These are phyloP conservation scores for Iguana delicatissima DNA, from an alignment of 2,797 vertebrate genomes.

Conservation along the genomic window DNA sequence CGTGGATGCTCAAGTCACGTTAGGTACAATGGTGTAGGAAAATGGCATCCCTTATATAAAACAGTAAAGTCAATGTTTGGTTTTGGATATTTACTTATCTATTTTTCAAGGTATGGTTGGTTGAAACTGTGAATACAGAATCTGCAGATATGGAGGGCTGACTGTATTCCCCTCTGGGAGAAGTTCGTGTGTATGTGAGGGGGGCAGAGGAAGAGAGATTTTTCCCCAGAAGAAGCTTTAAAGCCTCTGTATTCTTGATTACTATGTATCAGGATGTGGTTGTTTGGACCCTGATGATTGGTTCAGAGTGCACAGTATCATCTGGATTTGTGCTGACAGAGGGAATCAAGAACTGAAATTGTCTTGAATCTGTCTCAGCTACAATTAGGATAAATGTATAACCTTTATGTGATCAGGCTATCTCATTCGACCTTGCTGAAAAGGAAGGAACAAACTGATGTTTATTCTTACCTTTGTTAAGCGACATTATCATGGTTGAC, in stretches of 20 bases:
- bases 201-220: no score
- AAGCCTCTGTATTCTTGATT: not conserved
- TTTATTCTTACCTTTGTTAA: not conserved
- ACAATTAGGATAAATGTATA: not conserved
- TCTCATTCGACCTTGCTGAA: not conserved
- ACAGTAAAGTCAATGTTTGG: no score
- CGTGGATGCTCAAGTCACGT: no score
- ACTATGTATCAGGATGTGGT: not conserved
- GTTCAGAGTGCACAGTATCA: not conserved
- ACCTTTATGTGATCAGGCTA: not conserved
- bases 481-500: not conserved
- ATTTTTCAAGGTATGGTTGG: no score
- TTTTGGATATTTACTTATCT: no score
- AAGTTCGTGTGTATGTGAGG: not conserved
- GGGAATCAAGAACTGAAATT: not conserved
- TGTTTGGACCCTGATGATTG: not conserved
- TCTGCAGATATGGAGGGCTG: no score
- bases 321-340: not conserved
- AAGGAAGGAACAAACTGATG: not conserved
- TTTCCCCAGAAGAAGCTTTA: not conserved
- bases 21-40: no score
- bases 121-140: no score
- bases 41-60: no score
- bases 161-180: not conserved
- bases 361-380: not conserved